Percentiles rank a stretch among this genome's conserved stretches.
phyloP scores from a whole-genome alignment of 2,888 invertebrate species.

The Andrena praecox region DNA sequence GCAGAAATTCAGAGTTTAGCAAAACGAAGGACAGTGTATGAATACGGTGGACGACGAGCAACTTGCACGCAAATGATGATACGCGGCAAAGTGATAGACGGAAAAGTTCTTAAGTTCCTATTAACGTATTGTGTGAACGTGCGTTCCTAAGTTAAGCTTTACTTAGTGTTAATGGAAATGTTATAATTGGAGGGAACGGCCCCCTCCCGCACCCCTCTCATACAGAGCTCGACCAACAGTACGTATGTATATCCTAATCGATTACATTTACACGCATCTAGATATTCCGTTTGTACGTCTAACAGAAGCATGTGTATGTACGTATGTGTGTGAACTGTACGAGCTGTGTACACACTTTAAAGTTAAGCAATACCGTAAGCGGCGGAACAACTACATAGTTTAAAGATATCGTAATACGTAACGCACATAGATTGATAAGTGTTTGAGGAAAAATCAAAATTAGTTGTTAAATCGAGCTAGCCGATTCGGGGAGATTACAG shows the following conservation, averaged over 20 bases:
- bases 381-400: slow-evolving; percentile 27
- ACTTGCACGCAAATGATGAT: slow-evolving; percentile 12
- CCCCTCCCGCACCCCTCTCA: slow-evolving; percentile 1
- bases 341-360: slow-evolving; percentile 46
- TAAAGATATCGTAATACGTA: slow-evolving; percentile 69
- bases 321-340: slow-evolving; percentile 42
- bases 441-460: slow-evolving; percentile 73
- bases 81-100: slow-evolving; percentile 31
- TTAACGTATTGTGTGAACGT: slow-evolving; percentile 69
- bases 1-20: not conserved
- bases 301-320: slow-evolving; percentile 13
- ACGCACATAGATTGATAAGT: slow-evolving; percentile 57
- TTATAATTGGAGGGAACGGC: slow-evolving; percentile 30
- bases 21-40: slow-evolving; percentile 1
- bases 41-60: slow-evolving; percentile 25
- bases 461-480: slow-evolving; percentile 58
- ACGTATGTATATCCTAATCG: slow-evolving; percentile 49
- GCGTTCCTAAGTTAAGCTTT: slow-evolving; percentile 78
- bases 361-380: slow-evolving; percentile 59
- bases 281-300: slow-evolving; percentile 36
- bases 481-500: slow-evolving; percentile 23
- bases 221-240: slow-evolving; percentile 61
- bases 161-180: slow-evolving; percentile 51
- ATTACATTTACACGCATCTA: slow-evolving; percentile 28
- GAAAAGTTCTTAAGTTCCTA: slow-evolving; percentile 75